Evolutionary conservation across 2,797 vertebrate species (phyloP).

Genomic region (Sus cebifrons): DNA sequence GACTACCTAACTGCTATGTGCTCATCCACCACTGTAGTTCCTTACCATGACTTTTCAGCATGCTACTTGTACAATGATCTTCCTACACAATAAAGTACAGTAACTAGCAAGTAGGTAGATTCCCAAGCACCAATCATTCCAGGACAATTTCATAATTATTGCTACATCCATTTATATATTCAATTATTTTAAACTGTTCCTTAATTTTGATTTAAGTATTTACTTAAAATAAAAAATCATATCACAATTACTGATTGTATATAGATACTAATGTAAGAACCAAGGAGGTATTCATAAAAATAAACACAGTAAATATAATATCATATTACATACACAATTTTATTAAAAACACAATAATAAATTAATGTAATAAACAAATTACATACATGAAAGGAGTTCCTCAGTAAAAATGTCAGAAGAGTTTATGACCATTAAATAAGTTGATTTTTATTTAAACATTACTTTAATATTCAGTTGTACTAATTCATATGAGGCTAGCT

Average conservation of each 20-base stretch:
- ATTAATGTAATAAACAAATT: background rate
- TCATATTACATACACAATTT: background rate
- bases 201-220: background rate
- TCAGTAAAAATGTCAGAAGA: background rate
- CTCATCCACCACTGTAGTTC: background rate
- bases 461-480: background rate
- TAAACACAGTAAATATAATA: background rate
- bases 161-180: background rate
- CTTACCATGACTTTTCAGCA: background rate
- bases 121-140: background rate
- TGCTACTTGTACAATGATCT: background rate
- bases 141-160: background rate
- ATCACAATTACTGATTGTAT: background rate
- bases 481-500: background rate
- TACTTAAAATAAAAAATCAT: background rate
- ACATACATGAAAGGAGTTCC: background rate
- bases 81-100: background rate
- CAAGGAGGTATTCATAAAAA: background rate
- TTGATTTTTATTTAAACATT: background rate
- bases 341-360: background rate
- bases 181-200: background rate
- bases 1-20: background rate
- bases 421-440: background rate
- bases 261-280: background rate
- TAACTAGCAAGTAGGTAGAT: background rate